Percentiles rank a stretch among this genome's conserved stretches.
These are phyloP conservation scores for Anolis apletophallus DNA, from an alignment of 2,797 vertebrate genomes.

Conservation along the genomic window DNA sequence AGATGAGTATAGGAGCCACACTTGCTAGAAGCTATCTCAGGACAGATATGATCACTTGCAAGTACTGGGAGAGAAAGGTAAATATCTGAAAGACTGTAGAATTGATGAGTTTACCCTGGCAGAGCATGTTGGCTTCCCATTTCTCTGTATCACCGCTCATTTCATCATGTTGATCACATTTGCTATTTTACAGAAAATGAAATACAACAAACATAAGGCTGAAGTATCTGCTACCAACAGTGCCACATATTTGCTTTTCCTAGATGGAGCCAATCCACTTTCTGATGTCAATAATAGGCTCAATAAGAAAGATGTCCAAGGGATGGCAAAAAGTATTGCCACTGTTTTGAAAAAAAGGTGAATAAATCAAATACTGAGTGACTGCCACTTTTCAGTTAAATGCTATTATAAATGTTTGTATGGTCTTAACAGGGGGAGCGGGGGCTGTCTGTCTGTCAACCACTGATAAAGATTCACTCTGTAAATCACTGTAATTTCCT, in stretches of 20 bases:
- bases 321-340: slow-evolving; percentile 67
- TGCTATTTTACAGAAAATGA: neutral
- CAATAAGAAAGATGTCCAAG: slow-evolving; percentile 63
- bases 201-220: slow-evolving; percentile 34
- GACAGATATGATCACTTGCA: neutral
- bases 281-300: slow-evolving; percentile 62
- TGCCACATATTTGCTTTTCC: slow-evolving; percentile 43
- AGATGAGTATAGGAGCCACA: neutral
- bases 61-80: neutral
- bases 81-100: neutral
- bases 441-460: slow-evolving; percentile 65
- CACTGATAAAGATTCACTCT: slow-evolving; percentile 77
- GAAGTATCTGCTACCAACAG: slow-evolving; percentile 14
- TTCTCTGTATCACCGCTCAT: neutral
- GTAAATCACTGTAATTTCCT: slow-evolving; percentile 79
- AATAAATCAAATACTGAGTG: slow-evolving; percentile 70
- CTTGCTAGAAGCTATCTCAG: neutral
- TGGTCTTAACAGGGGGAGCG: slow-evolving; percentile 56
- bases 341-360: slow-evolving; percentile 58
- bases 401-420: slow-evolving; percentile 77
- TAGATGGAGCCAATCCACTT: slow-evolving; percentile 50
- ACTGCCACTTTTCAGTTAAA: slow-evolving; percentile 74
- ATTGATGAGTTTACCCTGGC: neutral
- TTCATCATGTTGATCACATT: neutral
- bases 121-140: neutral